Base-by-base conservation (phyloP, 2,113 vertebrate genomes). In the Thinocorus orbignyianus region DNA sequence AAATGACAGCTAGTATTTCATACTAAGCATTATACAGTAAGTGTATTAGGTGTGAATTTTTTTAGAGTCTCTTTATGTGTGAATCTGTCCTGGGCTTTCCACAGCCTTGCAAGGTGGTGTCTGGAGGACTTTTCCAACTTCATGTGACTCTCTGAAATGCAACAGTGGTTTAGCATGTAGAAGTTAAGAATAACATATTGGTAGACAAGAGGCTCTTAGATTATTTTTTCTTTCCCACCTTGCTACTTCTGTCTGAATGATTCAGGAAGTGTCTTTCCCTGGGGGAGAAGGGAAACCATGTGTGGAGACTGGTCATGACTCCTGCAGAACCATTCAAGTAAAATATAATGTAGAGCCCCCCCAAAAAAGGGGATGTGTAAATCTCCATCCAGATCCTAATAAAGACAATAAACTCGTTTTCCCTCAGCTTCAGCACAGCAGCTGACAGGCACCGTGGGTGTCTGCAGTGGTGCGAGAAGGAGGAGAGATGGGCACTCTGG, bases 41-140 rank as follows among this genome's bases (percentile, higher is more conserved):
- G 13, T 0, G 0, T 8, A 17, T 41, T 66, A 0, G 5, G 17
- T 12, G 6, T 23, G 68, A 42, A 2, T 7, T 17, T 51, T 37
- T 26, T 35, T 33, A 1, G 6, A 42, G 20, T 25, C 25, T 13
- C 5, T 57, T 17, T 55, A 17, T 17, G 1, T 2, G 7, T 41
- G 37, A 71, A 11, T 70, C 57, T 65, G 6, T 31, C 25, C 78
- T 71, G n/a, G 24, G 37, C 48, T 60, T 81, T 76, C n/a, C 37
- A 5, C 37, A 48, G 17, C 16, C 33, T 42, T 7, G 55, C 11
- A 11, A 85, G 24, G 19, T 58, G 84, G 9, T 31, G 13, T 7
- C 37, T 82, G 44, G 33, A 64, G 28, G 19, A 44, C 17, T 77
- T 44, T 51, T 44, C 42, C 49, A 65, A 19, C 28, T 81, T 35